Conservation (phyloP, 2,797 vertebrate species). For the Acanthopagrus latus region DNA sequence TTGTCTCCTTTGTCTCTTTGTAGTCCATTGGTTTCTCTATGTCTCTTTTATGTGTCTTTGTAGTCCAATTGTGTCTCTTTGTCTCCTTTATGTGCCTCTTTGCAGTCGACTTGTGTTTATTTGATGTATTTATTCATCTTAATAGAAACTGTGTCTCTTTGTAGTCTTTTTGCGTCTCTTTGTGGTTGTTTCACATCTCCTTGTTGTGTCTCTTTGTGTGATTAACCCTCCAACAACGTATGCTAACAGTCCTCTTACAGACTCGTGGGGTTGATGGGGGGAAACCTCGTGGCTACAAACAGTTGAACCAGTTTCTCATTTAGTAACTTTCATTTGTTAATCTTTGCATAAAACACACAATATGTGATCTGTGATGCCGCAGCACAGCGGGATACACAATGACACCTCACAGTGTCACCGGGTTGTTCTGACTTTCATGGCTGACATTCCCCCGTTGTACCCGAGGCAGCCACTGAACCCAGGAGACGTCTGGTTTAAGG, state of each 20-base stretch:
- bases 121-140: too few relatives aligned
- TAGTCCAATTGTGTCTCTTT: background rate
- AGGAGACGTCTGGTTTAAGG: slow-evolving; percentile 58
- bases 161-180: too few relatives aligned
- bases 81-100: background rate
- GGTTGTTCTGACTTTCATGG: slow-evolving; percentile 41
- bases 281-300: too few relatives aligned
- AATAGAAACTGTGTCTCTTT: too few relatives aligned
- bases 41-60: too few relatives aligned
- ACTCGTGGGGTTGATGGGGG: too few relatives aligned
- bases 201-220: background rate
- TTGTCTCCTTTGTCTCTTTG: too few relatives aligned
- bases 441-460: slow-evolving; percentile 63
- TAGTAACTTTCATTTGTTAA: background rate
- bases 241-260: background rate
- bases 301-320: background rate
- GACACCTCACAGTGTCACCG: slow-evolving; percentile 4
- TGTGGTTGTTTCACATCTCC: background rate
- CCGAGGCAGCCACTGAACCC: slow-evolving; percentile 58
- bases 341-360: slow-evolving; percentile 17
- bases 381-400: slow-evolving; percentile 38
- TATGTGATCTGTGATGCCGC: slow-evolving; percentile 16
- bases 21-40: too few relatives aligned
- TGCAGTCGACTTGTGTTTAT: background rate
- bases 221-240: background rate